These are phyloP conservation scores for Leucophora obtusa DNA, from an alignment of 2,888 invertebrate species.

Conservation along the genomic window DNA sequence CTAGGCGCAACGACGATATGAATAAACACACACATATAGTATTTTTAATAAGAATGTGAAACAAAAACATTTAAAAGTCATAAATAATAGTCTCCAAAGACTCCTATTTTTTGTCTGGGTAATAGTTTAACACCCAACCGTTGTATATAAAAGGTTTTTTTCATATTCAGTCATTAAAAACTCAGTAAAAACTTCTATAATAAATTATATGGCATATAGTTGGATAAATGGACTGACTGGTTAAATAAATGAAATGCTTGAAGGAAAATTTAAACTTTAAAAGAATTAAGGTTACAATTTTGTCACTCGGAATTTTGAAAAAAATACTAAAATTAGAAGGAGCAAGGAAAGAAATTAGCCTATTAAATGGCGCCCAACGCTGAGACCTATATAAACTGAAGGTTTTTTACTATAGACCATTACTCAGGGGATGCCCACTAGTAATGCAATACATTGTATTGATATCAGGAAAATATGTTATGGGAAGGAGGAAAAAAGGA, in stretches of 20 bases:
- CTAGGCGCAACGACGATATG: too few relatives aligned
- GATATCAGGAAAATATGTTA: too few relatives aligned
- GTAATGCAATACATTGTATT: too few relatives aligned
- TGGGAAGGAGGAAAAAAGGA: too few relatives aligned
- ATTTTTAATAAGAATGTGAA: background rate
- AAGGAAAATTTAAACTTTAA: background rate
- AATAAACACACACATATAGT: background rate
- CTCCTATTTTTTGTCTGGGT: background rate
- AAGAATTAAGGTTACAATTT: background rate
- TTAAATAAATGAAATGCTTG: conserved; percentile 2
- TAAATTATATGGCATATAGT: background rate
- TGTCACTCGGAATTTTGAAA: background rate
- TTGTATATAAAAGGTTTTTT: background rate
- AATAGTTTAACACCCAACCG: background rate
- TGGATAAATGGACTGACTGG: background rate
- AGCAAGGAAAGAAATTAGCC: too few relatives aligned
- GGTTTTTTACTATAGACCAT: too few relatives aligned
- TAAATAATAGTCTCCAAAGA: background rate
- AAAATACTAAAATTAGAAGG: too few relatives aligned
- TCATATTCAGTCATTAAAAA: conserved; percentile 6
- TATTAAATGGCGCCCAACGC: too few relatives aligned
- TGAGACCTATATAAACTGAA: too few relatives aligned
- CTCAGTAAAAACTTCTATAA: background rate
- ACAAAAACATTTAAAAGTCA: background rate
- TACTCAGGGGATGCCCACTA: too few relatives aligned